Evolutionary conservation across 1,140 invertebrate species (phyloP), one percentile per base, ranked within the genome.

Genomic region (Drosophila auraria): DNA sequence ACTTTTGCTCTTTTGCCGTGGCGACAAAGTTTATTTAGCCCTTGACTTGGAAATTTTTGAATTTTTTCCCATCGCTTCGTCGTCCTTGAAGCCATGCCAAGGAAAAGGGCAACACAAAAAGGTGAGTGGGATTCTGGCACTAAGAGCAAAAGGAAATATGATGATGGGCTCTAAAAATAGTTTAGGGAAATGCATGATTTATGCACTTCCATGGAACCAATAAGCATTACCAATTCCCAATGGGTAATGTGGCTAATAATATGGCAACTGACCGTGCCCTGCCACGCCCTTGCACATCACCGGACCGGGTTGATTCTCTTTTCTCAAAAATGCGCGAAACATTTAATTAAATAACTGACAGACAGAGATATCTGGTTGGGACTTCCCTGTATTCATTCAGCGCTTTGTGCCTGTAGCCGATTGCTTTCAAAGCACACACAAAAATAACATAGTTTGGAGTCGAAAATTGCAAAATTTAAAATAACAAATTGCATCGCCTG

Each of bases 381-480:
- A 14, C 14, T 25, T 25, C 6, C 33, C 45, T 56, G 14, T 40
- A 17, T 44, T 8, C 20, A 47, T 54, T 23, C 42, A 66, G 33
- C 12, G 66, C 63, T 68, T 70, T 70, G 73, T 66, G 49, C 50
- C 33, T 17, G 57, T 44, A 73, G 38, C 56, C 44, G 74, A 84
- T 84, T 78, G 82, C 82, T 82, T 82, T 82, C 62, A 68, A 50
- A 61, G 42, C 51, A 47, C 77, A 68, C 50, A 53, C 25, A 68
- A 54, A 89, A 83, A 81, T 84, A 54, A 89, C 80, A 81, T 84
- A 84, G 84, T 83, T 87, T 51, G 47, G 77, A 60, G 47, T 81
- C 68, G 78, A 81, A 89, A 89, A 89, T 84, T 81, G 84, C 78
- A 78, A 84, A 87, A 89, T 87, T 84, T 81, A 87, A 89, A 87